Evolutionary conservation across 2,888 invertebrate species (phyloP), one percentile per base, ranked within the genome.

Genomic region (Agonum fuliginosum): DNA sequence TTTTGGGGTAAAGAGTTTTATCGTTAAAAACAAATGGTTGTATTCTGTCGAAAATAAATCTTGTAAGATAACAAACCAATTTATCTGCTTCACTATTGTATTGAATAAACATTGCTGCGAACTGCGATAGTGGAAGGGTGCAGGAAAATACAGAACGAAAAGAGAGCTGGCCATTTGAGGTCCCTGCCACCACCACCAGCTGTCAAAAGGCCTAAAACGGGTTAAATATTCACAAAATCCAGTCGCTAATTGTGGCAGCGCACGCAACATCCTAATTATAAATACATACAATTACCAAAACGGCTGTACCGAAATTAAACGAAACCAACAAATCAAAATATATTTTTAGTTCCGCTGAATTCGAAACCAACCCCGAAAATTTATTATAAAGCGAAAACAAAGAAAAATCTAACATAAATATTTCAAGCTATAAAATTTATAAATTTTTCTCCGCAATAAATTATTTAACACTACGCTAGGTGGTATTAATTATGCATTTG

Each of bases 211-310:
- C 22, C 67, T 75, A 48, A 75, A 75, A 75, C 41, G 75, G 37
- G 75, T 67, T 67, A 75, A 67, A 67, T 75, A 75, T 65, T 67
- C 67, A 14, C 41, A 20, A 67, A 65, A 65, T 75, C 30, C 41
- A 48, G 17, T 17, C 48, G 37, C 48, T 75, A 67, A 75, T 75
- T 48, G 62, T 51, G 2, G 6, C 3, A n/a, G 19, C 4, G 12
- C 75, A 75, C 75, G 75, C 75, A 75, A 75, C 43, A 46, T 20
- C 41, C 67, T 75, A 75, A 75, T 75, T 75, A 75, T 65, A 67
- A 75, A 67, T 75, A 75, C 67, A 58, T 58, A 67, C 51, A 75
- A 67, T 67, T 75, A 75, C 75, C 67, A 67, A 75, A 75, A 65
- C 54, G 37, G 41, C 62, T 65, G 65, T 65, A 65, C 20, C 8